A percentile compares a stretch with the other conserved stretches of the same genome.
Conservation (phyloP, 2,888 invertebrate species). For the Drosophila meridiana region DNA sequence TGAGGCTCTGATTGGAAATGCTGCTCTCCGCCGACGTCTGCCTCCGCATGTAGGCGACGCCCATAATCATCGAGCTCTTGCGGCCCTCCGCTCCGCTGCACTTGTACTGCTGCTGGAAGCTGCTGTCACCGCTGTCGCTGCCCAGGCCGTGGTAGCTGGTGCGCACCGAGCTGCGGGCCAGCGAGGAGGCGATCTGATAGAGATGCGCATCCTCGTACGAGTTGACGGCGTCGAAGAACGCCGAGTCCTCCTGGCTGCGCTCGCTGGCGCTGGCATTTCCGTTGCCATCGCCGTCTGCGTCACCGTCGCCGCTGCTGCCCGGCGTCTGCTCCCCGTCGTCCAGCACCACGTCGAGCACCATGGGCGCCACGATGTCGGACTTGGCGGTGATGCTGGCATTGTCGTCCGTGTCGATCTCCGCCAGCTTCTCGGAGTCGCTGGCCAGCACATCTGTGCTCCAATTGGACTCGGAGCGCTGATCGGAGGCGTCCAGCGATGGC, state of each 20-base stretch:
- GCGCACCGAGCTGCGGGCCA: conserved; percentile 84
- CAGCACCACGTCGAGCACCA: conserved; percentile 48
- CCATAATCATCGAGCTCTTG: conserved; percentile 77
- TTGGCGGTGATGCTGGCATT: conserved; percentile 89
- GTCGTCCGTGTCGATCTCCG: conserved; percentile 91
- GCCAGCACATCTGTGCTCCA: conserved; percentile 99
- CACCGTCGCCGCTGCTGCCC: conserved; percentile 77
- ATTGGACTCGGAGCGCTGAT: conserved; percentile 97
- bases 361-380: conserved; percentile 89
- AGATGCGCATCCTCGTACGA: conserved; percentile 80
- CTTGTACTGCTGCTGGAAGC: conserved; percentile 84
- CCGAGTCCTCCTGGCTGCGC: conserved; percentile 82
- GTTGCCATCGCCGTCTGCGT: conserved; percentile 43
- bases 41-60: conserved; percentile 81
- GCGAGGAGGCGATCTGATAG: conserved; percentile 80
- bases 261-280: conserved; percentile 80
- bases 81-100: conserved; percentile 74
- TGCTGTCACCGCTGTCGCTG: conserved; percentile 83
- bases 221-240: conserved; percentile 82
- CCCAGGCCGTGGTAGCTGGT: conserved; percentile 82
- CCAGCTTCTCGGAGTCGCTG: conserved; percentile 95
- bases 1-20: conserved; percentile 85
- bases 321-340: conserved; percentile 76
- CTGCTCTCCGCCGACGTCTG: conserved; percentile 85
- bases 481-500: conserved; percentile 89